Evolutionary conservation across 2,113 vertebrate species (phyloP), one percentile per base, ranked within the genome.

Genomic region (Planiliza haematocheilus): DNA sequence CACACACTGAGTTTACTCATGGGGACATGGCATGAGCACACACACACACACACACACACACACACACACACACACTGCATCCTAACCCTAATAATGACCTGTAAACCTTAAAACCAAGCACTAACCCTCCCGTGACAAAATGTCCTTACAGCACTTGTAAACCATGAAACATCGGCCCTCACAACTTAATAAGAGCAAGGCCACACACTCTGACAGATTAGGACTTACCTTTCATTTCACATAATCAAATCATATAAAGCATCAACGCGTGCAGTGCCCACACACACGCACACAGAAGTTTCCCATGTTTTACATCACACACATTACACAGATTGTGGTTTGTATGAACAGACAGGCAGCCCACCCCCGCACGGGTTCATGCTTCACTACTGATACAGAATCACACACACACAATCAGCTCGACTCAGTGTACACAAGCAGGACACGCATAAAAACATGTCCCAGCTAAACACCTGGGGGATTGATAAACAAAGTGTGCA

Each of bases 1-100:
- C 66, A 78, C 77, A 66, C 79, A 53, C n/a, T 1, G 36, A 79
- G 61, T 73, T 69, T 46, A 75, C 51, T 66, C 10, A 13, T 45
- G 55, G 64, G 36, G 16, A 16, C 30, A 10, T 30, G 24, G 24
- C 24, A 30, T 5, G 24, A 30, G 5, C 24, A 5, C 24, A n/a
- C 10, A 84, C 55, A 52, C 24, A 20, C 24, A 65, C 30, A 75
- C 10, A 68, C 20, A 16, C 3, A 37, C 34, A 53, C 6, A 65
- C 14, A 55, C 51, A n/a, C 30, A 10, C 13, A 2, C 24, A 2
- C 24, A 30, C 24, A 30, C 24, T n/a, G n/a, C n/a, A n/a, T n/a
- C 24, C 24, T 30, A 42, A 8, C 7, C 18, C 6, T 18, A n/a
- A 51, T 34, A 7, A 9, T 14, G 4, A 38, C 18, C 9, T 30